A percentile compares a stretch with the other conserved stretches of the same genome.
phyloP scores from a whole-genome alignment of 2,797 vertebrate genomes.

The Gymnodraco acuticeps region DNA sequence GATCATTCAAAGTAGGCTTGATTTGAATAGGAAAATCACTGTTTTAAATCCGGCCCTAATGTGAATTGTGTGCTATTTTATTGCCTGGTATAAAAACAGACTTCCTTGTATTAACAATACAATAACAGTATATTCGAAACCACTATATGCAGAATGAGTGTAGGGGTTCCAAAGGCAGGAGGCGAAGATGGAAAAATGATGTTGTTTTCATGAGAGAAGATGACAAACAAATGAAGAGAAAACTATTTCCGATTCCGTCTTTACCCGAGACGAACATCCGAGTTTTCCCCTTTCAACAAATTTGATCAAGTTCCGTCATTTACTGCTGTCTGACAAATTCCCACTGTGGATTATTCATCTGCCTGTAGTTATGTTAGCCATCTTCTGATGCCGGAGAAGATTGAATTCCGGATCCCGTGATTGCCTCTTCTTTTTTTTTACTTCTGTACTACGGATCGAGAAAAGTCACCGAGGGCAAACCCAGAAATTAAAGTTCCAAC shows the following conservation, averaged over 20 bases:
- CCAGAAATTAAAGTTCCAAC: slow-evolving; percentile 49
- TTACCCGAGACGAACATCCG: slow-evolving; percentile 39
- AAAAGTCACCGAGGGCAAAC: slow-evolving; percentile 46
- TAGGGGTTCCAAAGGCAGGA: background rate
- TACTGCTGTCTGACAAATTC: background rate
- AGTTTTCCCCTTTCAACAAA: slow-evolving; percentile 49
- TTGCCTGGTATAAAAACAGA: background rate
- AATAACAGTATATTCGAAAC: slow-evolving; percentile 17
- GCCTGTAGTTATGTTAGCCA: background rate
- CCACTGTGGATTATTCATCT: slow-evolving; percentile 41
- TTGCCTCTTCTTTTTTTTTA: slow-evolving; percentile 14
- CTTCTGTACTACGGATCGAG: background rate
- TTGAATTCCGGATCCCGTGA: slow-evolving; percentile 5
- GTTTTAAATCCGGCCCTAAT: no score
- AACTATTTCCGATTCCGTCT: slow-evolving; percentile 5
- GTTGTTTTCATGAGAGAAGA: slow-evolving; percentile 3
- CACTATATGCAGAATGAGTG: slow-evolving; percentile 14
- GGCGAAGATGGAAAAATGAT: slow-evolving; percentile 10
- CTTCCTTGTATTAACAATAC: background rate
- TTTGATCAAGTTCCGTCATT: slow-evolving; percentile 60
- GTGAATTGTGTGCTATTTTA: slow-evolving; percentile 1
- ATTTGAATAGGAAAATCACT: no score
- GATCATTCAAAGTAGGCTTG: no score
- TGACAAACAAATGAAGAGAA: slow-evolving; percentile 17
- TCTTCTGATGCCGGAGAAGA: slow-evolving; percentile 4